phyloP scores from a whole-genome alignment of 2,113 vertebrate species.

The Eulemur rufifrons region DNA sequence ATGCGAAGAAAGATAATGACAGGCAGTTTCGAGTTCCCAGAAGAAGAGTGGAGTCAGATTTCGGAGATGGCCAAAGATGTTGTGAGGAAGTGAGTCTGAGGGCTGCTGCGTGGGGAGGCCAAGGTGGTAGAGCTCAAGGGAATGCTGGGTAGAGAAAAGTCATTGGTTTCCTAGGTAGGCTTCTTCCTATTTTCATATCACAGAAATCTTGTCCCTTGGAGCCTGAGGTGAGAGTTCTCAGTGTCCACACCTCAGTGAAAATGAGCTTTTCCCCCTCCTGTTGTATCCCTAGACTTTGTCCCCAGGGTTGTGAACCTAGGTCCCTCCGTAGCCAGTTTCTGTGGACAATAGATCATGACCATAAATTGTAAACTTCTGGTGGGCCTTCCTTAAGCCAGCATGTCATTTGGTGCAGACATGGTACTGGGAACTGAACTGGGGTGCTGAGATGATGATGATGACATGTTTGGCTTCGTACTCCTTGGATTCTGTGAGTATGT shows the following conservation, averaged over 20 bases:
- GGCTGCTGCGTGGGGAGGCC: background rate
- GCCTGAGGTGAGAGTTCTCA: background rate
- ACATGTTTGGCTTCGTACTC: background rate
- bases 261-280: background rate
- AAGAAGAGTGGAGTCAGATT: conserved; percentile 99
- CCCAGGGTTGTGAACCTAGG: background rate
- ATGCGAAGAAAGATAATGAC: conserved; percentile 99
- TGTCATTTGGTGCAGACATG: background rate
- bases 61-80: conserved; percentile 99
- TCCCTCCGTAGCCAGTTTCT: background rate
- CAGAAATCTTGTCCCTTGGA: background rate
- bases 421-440: background rate
- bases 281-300: background rate
- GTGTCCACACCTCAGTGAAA: background rate
- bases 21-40: conserved; percentile 97
- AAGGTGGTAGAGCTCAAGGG: background rate
- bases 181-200: background rate
- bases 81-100: conserved; percentile 93
- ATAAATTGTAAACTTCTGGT: background rate
- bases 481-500: background rate
- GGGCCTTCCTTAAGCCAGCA: background rate
- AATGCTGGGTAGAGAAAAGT: background rate
- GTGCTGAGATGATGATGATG: background rate
- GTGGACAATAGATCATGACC: background rate
- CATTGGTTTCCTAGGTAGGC: background rate